Evolutionary conservation across 2,113 vertebrate species (phyloP), one percentile per base, ranked within the genome.

Genomic region (human (Homo sapiens)): DNA sequence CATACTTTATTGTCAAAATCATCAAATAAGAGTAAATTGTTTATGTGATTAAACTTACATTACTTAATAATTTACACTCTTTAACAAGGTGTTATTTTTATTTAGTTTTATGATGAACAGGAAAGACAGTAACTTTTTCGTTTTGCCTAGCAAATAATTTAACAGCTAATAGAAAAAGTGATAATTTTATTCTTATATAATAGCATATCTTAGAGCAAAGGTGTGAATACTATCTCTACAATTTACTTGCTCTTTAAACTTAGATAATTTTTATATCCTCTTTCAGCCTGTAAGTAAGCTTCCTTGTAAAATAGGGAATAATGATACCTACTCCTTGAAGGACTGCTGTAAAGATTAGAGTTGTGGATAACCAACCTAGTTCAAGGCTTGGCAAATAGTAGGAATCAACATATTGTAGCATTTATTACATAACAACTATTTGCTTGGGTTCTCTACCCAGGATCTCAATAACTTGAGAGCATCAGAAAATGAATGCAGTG

Each of bases 1-100:
- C 18, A 88, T 94, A 97, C 43, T 96, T 79, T 23, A 95, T 52
- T 94, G 89, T 48, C 20, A 48, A 78, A 40, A 80, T 61, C 23
- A 80, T 66, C 23, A 35, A 59, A 68, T 30, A 95, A 23, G 85
- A 94, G 32, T 82, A 90, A 93, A 38, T 16, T 50, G 18, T 38
- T 82, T 38, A 20, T 16, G 22, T 61, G 50, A 72, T 87, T 43
- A 70, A n/a, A 40, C 35, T 17, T 38, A 11, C 1, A 23, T 76
- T 55, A 72, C 23, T 43, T 59, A 84, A 73, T 1, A 2, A 72
- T 79, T 20, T 66, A 45, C 0, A 35, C 17, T 96, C n/a, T 96
- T 83, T 25, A 48, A 68, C 10, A 83, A 94, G 11, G 8, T 75
- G n/a, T 80, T 75, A 22, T 68, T 92, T 95, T 84, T 73, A 61